Conservation (phyloP, 2,113 vertebrate species). For the Anolis carolinensis region DNA sequence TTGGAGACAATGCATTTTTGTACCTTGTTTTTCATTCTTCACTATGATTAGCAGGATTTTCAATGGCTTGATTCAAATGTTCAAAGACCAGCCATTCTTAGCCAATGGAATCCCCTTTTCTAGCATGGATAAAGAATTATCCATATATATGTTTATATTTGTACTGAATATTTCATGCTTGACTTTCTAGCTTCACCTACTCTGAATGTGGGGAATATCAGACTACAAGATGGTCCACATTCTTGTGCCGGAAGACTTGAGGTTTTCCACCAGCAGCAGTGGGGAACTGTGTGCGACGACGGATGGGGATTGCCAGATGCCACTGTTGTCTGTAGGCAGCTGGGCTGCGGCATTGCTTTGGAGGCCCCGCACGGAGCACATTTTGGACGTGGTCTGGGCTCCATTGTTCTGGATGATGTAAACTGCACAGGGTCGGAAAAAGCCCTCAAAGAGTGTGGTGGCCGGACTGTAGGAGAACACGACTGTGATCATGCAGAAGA, state of each 20-base stretch:
- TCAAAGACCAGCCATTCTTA: too few species aligned
- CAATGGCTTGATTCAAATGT: not conserved
- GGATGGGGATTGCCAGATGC: slow-evolving; percentile 42
- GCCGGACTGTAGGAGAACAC: slow-evolving; percentile 34
- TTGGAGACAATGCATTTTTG: not conserved
- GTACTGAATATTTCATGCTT: not conserved
- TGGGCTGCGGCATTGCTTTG: slow-evolving; percentile 47
- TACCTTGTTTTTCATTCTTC: not conserved
- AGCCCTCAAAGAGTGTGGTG: slow-evolving; percentile 33
- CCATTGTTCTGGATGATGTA: slow-evolving; percentile 38
- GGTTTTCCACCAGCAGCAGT: slow-evolving; percentile 32
- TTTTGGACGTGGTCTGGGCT: slow-evolving; percentile 35
- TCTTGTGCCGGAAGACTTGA: slow-evolving; percentile 58
- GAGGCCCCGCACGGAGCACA: rapidly evolving
- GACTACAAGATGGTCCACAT: slow-evolving; percentile 8
- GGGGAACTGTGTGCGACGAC: slow-evolving; percentile 56
- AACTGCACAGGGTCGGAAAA: slow-evolving; percentile 44
- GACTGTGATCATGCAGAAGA: slow-evolving; percentile 50
- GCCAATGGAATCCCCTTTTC: not conserved
- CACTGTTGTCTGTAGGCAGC: slow-evolving; percentile 51
- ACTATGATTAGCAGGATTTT: not conserved
- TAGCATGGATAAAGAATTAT: not conserved
- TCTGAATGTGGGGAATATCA: slow-evolving; percentile 31
- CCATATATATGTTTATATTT: not conserved
- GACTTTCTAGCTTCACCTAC: not conserved